Evolutionary conservation across 2,888 invertebrate genomes (phyloP).

Genomic region (Herminia tarsipennalis): DNA sequence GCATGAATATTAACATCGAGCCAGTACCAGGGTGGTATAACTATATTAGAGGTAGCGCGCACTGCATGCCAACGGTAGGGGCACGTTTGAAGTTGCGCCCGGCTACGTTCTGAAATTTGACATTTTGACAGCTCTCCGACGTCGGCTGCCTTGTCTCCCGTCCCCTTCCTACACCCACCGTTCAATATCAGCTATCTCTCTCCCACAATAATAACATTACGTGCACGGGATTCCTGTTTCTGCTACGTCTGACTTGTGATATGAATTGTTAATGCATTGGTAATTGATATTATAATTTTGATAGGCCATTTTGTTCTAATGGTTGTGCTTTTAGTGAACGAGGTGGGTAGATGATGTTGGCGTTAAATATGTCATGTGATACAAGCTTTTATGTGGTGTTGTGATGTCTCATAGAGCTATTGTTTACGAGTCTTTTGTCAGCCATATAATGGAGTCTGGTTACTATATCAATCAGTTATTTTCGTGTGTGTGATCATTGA

Average conservation of each 20-base stretch:
- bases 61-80: conserved; percentile 78
- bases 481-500: conserved; percentile 24
- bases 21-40: conserved; percentile 76
- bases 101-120: conserved; percentile 85
- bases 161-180: conserved; percentile 50
- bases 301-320: conserved; percentile 75
- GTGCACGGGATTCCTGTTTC: conserved; percentile 80
- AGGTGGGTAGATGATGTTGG: conserved; percentile 50
- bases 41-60: conserved; percentile 78
- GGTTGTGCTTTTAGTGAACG: conserved; percentile 68
- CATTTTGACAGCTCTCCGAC: conserved; percentile 86
- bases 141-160: conserved; percentile 72
- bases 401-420: conserved; percentile 42
- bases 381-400: conserved; percentile 52
- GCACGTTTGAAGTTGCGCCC: conserved; percentile 84
- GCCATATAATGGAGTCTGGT: conserved; percentile 36
- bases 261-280: conserved; percentile 85
- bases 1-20: conserved; percentile 83
- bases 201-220: conserved; percentile 77
- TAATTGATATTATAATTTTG: conserved; percentile 85
- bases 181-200: conserved; percentile 53
- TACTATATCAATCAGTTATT: conserved; percentile 38
- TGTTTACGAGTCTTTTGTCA: conserved; percentile 39
- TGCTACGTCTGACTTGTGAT: conserved; percentile 83
- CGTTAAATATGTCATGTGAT: conserved; percentile 58